phyloP scores from a whole-genome alignment of 2,797 vertebrate genomes.

The Anomalospiza imberbis region DNA sequence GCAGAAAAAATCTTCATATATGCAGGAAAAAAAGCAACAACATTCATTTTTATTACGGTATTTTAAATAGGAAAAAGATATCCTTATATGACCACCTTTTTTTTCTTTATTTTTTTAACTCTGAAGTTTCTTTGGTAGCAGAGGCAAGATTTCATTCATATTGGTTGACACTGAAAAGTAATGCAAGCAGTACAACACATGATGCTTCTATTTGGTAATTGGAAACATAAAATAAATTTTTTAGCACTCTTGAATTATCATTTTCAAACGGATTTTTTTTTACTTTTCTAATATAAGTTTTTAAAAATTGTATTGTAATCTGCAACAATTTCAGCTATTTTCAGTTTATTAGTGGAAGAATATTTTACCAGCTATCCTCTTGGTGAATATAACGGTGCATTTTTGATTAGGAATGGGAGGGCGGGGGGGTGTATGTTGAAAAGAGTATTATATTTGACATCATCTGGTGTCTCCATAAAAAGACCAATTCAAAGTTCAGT shows the following conservation, averaged over 20 bases:
- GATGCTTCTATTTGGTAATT: background rate
- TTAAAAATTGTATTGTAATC: background rate
- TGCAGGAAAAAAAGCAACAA: background rate
- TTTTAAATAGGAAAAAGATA: background rate
- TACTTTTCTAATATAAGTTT: background rate
- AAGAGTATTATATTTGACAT: background rate
- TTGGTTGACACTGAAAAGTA: background rate
- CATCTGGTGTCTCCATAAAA: background rate
- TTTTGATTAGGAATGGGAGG: background rate
- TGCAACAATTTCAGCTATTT: background rate
- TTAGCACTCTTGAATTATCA: background rate
- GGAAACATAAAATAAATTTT: background rate
- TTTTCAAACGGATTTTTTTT: background rate
- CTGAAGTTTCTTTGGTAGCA: background rate
- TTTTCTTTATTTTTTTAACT: background rate
- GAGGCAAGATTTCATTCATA: background rate
- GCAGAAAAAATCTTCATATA: background rate
- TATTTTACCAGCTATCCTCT: background rate
- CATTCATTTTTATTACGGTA: background rate
- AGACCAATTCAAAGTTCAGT: background rate
- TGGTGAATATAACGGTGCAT: background rate
- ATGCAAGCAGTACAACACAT: background rate
- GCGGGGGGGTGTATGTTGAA: background rate
- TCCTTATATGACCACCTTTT: background rate
- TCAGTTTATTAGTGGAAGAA: background rate